phyloP scores from a whole-genome alignment of 2,797 vertebrate species.

The Lutjanus argentimaculatus region DNA sequence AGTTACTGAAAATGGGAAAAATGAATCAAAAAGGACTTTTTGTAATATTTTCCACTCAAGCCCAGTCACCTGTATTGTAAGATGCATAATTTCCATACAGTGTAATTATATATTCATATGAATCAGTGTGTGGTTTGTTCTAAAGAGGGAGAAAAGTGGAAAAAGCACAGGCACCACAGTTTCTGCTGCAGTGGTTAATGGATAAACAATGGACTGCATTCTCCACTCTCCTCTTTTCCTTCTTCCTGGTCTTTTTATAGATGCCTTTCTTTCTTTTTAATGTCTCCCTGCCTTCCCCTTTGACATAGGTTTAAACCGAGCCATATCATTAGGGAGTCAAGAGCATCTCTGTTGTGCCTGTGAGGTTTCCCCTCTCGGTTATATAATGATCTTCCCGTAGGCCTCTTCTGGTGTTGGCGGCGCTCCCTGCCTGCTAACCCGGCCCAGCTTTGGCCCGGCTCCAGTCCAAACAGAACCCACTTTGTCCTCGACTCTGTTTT shows the following conservation, averaged over 20 bases:
- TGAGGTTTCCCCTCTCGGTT: conserved; percentile 82
- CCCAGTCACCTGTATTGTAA: conserved; percentile 35
- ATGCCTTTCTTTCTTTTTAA: conserved; percentile 67
- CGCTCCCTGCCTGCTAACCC: conserved; percentile 75
- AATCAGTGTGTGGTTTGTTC: conserved; percentile 37
- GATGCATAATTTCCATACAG: conserved; percentile 45
- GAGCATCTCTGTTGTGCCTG: conserved; percentile 80
- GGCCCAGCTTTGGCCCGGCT: conserved; percentile 78
- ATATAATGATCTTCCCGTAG: conserved; percentile 85
- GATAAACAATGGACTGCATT: conserved; percentile 73
- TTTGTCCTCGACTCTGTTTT: conserved; percentile 86
- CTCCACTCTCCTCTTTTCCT: conserved; percentile 55
- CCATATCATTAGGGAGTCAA: conserved; percentile 82
- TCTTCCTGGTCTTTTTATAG: conserved; percentile 77
- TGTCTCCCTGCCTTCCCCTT: conserved; percentile 64
- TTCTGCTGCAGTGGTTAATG: conserved; percentile 62
- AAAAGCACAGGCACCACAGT: conserved; percentile 37
- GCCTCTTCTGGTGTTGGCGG: conserved; percentile 78
- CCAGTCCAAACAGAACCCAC: conserved; percentile 88
- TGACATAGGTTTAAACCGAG: conserved; percentile 74
- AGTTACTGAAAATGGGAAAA: conserved; percentile 16
- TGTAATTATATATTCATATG: conserved; percentile 30
- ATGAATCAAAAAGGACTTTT: conserved; percentile 22
- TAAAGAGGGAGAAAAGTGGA: conserved; percentile 39
- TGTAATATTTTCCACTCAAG: conserved; percentile 42